phyloP scores from a whole-genome alignment of 2,113 vertebrate genomes.

The Passer montanus region DNA sequence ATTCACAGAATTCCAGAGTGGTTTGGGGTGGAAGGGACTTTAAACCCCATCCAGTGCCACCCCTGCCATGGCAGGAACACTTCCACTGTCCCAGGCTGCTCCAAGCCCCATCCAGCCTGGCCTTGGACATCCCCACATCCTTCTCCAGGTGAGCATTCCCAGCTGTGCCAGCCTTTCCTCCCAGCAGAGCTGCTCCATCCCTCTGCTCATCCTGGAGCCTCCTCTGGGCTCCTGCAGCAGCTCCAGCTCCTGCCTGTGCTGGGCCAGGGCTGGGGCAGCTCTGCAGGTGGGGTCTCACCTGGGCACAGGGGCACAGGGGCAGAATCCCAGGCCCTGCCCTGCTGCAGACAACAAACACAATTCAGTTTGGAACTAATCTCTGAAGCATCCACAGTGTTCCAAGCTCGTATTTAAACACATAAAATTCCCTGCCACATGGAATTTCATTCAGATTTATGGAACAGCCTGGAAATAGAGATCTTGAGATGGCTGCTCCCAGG shows the following conservation, averaged over 20 bases:
- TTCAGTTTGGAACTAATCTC: neutral
- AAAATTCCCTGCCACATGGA: neutral
- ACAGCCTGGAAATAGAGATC: neutral
- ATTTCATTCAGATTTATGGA: neutral
- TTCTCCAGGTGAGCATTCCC: neutral
- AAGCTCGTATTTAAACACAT: neutral
- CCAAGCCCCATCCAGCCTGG: neutral
- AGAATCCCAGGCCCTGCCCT: neutral
- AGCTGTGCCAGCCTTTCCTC: neutral
- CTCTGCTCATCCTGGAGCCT: neutral
- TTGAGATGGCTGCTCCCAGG: neutral
- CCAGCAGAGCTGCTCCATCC: neutral
- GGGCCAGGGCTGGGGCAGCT: neutral
- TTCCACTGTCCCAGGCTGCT: neutral
- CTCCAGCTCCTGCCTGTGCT: neutral
- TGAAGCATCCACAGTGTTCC: neutral
- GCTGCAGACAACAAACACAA: neutral
- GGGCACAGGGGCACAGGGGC: neutral
- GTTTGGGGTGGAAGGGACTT: neutral
- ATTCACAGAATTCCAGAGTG: neutral
- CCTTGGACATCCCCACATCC: neutral
- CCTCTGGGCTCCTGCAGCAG: neutral
- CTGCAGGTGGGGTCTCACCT: neutral
- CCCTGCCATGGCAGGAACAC: neutral
- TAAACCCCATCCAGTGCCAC: no score